A percentile compares a stretch with the other conserved stretches of the same genome.
phyloP scores from a whole-genome alignment of 2,113 vertebrate genomes.

The Natator depressus region DNA sequence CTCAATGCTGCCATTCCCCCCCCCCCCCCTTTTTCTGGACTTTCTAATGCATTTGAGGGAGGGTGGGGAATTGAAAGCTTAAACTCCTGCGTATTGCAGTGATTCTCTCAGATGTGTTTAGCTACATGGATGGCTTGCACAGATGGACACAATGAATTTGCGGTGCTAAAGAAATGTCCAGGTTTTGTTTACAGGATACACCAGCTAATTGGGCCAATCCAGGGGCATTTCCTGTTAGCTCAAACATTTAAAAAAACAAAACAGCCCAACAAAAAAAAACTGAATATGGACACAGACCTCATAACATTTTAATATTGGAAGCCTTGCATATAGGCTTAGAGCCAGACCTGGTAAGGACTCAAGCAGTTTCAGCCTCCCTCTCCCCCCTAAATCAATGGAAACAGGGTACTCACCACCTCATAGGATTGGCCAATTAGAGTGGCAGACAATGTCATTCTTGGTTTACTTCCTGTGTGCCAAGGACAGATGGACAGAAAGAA shows the following conservation, averaged over 20 bases:
- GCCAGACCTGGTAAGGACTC: background rate
- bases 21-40: background rate
- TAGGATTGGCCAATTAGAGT: background rate
- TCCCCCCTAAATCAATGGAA: background rate
- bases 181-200: background rate
- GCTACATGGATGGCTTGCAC: rapidly evolving
- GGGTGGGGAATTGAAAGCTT: background rate
- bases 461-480: background rate
- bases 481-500: background rate
- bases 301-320: background rate
- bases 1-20: background rate
- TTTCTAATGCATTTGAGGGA: background rate
- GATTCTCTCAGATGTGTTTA: background rate
- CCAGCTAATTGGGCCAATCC: background rate
- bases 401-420: rapidly evolving
- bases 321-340: background rate
- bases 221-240: background rate
- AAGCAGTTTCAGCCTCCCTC: background rate
- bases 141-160: rapidly evolving
- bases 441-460: rapidly evolving
- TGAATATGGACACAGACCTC: rapidly evolving
- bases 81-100: background rate
- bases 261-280: too few relatives aligned
- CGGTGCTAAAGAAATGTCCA: background rate
- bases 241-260: background rate